Conservation (phyloP, 2,113 vertebrate genomes). For the Motacilla tschutschensis region DNA sequence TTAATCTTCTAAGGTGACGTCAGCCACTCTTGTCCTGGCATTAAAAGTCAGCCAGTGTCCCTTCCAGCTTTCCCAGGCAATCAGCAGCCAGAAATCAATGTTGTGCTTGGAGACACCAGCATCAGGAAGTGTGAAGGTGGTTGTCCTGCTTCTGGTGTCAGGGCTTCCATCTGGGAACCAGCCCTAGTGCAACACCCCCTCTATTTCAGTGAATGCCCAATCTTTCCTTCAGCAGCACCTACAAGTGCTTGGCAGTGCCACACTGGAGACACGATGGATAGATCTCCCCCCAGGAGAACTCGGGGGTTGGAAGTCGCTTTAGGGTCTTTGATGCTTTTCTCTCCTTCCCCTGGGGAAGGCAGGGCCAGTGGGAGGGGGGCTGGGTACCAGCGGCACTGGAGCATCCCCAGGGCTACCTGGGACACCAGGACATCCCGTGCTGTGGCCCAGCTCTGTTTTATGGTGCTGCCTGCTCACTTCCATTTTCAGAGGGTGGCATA, state of each 20-base stretch:
- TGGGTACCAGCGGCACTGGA: accelerated
- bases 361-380: accelerated
- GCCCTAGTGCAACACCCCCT: background rate
- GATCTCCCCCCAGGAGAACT: accelerated
- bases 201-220: accelerated
- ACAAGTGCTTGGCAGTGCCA: accelerated
- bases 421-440: background rate
- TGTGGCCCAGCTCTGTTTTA: background rate
- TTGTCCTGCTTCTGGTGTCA: accelerated
- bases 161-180: background rate
- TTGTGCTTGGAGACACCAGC: background rate
- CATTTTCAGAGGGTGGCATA: background rate
- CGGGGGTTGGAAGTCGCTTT: accelerated
- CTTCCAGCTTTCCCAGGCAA: background rate
- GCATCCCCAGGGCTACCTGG: accelerated
- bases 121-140: background rate
- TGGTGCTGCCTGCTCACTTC: background rate
- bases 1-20: background rate
- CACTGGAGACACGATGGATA: accelerated
- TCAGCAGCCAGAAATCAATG: background rate
- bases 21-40: background rate
- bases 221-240: background rate
- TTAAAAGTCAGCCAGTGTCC: background rate
- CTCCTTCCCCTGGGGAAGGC: background rate
- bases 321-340: background rate